Conservation (phyloP, 2,113 vertebrate species). For the Malurus melanocephalus region DNA sequence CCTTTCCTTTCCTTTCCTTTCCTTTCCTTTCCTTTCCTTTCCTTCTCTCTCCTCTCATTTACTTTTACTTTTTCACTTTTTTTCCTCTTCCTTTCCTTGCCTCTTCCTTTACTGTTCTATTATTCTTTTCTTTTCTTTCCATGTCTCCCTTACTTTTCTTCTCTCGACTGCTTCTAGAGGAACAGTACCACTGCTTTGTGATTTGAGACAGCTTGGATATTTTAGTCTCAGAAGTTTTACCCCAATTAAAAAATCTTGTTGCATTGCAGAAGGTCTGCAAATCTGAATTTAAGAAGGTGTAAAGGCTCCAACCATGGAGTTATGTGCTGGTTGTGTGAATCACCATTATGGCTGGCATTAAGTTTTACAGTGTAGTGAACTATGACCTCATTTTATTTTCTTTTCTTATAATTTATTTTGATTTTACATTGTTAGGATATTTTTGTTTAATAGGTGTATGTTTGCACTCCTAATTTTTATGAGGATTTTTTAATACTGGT, state of each 20-base stretch:
- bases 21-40: too few species aligned
- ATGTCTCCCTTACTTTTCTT: background rate
- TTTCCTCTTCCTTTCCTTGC: background rate
- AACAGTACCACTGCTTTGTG: conserved; percentile 22
- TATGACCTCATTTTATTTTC: conserved; percentile 71
- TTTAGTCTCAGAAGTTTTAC: conserved; percentile 30
- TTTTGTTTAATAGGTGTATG: conserved; percentile 68
- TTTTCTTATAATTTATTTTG: conserved; percentile 77
- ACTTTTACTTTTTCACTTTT: background rate
- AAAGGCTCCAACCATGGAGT: conserved; percentile 12
- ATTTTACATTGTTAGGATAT: conserved; percentile 66
- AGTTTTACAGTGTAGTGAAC: conserved; percentile 61
- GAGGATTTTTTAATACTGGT: conserved; percentile 61
- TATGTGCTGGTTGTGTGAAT: conserved; percentile 34
- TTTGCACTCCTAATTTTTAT: conserved; percentile 76
- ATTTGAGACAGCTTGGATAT: conserved; percentile 9
- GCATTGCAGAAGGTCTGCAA: background rate
- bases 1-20: background rate
- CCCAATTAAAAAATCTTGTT: background rate
- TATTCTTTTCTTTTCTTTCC: too few species aligned
- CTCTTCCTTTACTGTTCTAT: background rate
- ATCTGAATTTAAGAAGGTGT: conserved; percentile 30
- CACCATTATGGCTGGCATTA: conserved; percentile 28
- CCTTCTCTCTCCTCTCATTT: background rate
- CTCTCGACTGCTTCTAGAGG: background rate